Evolutionary conservation across 2,797 vertebrate genomes (phyloP).

Genomic region (Tauraco hartlaubi): DNA sequence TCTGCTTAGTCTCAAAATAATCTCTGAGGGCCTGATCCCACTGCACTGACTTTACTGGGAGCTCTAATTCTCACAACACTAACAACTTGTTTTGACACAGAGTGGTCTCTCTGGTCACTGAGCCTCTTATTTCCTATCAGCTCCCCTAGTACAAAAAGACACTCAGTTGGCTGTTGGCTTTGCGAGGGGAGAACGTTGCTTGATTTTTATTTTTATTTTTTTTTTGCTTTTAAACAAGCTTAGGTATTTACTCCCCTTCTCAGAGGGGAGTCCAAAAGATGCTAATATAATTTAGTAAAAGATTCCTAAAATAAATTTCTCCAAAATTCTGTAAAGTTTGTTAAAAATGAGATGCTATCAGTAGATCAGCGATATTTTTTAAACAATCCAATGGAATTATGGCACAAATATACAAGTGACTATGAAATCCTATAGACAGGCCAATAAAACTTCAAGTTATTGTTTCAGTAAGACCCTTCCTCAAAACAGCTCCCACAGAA

Average conservation of each 20-base stretch:
- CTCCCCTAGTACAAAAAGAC: background rate
- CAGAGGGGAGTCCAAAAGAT: background rate
- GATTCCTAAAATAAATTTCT: background rate
- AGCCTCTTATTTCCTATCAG: background rate
- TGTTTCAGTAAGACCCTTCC: background rate
- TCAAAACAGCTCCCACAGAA: background rate
- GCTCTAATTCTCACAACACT: background rate
- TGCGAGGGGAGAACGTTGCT: background rate
- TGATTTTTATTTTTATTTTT: background rate
- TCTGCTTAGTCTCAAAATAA: background rate
- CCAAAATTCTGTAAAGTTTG: background rate
- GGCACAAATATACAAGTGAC: background rate
- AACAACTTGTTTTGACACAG: background rate
- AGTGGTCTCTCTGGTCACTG: accelerated
- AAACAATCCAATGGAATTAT: background rate
- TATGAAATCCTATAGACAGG: background rate
- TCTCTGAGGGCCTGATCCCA: background rate
- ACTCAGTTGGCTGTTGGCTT: background rate
- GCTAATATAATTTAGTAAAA: background rate
- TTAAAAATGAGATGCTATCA: background rate
- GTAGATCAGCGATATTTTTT: background rate
- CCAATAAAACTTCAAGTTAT: background rate
- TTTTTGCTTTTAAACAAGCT: background rate
- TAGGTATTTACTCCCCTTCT: background rate
- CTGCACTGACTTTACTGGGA: background rate